These are phyloP conservation scores for Microctonus aethiopoides DNA, from an alignment of 2,888 invertebrate genomes.

Conservation along the genomic window DNA sequence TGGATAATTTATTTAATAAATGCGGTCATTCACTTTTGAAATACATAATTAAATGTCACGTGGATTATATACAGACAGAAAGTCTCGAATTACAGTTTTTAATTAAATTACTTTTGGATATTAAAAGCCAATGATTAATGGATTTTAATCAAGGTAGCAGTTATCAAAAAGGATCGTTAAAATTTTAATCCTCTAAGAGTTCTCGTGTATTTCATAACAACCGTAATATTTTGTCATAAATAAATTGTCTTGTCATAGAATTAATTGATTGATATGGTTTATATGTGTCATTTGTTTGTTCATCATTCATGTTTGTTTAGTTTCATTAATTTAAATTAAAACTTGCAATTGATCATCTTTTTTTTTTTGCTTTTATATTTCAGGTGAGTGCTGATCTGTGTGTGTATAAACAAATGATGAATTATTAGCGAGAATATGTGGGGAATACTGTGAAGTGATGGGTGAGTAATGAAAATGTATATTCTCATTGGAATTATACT, in stretches of 20 bases:
- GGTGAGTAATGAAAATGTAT: slow-evolving; percentile 25
- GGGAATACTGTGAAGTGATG: slow-evolving; percentile 26
- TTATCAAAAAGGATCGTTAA: background rate
- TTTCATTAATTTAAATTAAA: too few relatives aligned
- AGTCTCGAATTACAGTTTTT: background rate
- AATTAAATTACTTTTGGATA: background rate
- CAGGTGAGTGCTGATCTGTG: slow-evolving; percentile 41
- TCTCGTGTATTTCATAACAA: background rate
- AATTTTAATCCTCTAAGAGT: background rate
- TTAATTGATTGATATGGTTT: background rate
- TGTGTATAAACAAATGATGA: background rate
- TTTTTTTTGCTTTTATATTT: slow-evolving; percentile 41
- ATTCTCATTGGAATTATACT: slow-evolving; percentile 42
- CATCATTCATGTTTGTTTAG: background rate
- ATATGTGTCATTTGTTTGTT: background rate
- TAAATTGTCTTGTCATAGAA: background rate
- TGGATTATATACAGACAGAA: too few relatives aligned
- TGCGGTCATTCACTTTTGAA: too few relatives aligned
- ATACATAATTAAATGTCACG: too few relatives aligned
- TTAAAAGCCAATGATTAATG: background rate
- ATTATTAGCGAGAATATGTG: background rate
- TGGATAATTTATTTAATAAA: background rate
- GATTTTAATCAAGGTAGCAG: background rate
- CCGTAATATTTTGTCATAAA: background rate
- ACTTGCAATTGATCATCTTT: too few relatives aligned